Conservation (phyloP, 2,888 invertebrate species). For the Rapana venosa region DNA sequence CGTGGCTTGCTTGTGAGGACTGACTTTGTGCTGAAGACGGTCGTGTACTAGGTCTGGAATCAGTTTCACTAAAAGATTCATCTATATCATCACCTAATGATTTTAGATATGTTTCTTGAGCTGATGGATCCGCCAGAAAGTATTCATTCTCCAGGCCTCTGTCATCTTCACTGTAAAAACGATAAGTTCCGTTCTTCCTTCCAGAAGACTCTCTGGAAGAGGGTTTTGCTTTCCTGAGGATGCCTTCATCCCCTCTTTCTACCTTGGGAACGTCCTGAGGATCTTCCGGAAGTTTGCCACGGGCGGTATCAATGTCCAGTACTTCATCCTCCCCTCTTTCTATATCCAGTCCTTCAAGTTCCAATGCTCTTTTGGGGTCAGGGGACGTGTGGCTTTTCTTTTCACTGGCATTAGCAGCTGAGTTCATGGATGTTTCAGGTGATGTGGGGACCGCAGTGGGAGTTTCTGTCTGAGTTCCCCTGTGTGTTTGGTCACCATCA, state of each 20-base stretch:
- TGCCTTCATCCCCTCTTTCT: conserved; percentile 42
- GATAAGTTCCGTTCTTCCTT: conserved; percentile 13
- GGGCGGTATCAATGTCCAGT: conserved; percentile 29
- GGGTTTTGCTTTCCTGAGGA: neutral
- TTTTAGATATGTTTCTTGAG: conserved; percentile 17
- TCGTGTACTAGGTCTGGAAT: conserved; percentile 21
- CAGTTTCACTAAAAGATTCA: neutral
- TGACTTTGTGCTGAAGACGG: conserved; percentile 41
- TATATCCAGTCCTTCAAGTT: conserved; percentile 32
- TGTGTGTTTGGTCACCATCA: conserved; percentile 21
- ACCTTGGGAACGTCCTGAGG: neutral
- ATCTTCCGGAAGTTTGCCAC: conserved; percentile 34
- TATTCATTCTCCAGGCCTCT: conserved; percentile 43
- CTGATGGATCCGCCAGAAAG: conserved; percentile 9
- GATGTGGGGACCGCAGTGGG: neutral
- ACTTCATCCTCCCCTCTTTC: conserved; percentile 45
- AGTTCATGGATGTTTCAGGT: neutral
- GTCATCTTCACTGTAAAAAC: conserved; percentile 28
- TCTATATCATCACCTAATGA: conserved; percentile 1
- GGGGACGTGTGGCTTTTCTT: neutral
- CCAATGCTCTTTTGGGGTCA: conserved; percentile 25
- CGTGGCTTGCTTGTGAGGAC: conserved; percentile 24
- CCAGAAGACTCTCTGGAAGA: conserved; percentile 26
- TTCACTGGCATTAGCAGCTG: neutral
- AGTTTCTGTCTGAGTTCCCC: conserved; percentile 6